Conservation (phyloP, 2,797 vertebrate species). For the Pangasius djambal region DNA sequence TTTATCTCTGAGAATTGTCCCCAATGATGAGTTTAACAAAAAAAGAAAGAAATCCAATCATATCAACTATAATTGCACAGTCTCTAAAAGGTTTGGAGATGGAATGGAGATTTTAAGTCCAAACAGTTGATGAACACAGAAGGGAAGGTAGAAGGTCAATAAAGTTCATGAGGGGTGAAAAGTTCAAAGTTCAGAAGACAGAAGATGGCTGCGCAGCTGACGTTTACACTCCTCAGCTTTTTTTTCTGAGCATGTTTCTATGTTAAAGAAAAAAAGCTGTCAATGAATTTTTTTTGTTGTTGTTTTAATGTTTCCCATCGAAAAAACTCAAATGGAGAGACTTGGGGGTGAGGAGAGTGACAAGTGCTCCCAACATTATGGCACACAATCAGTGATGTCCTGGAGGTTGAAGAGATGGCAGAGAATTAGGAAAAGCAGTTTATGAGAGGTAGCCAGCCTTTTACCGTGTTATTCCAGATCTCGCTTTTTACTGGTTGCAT, state of each 20-base stretch:
- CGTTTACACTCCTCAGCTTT: constrained; percentile 75
- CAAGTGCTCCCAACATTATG: constrained; percentile 81
- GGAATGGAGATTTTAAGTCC: constrained; percentile 87
- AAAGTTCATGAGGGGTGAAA: constrained; percentile 86
- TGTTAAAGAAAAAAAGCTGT: constrained; percentile 79
- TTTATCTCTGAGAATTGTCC: constrained; percentile 78
- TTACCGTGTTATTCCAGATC: constrained; percentile 79
- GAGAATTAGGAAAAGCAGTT: constrained; percentile 83
- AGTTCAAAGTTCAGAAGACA: constrained; percentile 84
- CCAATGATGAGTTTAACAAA: constrained; percentile 79
- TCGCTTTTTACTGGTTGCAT: constrained; percentile 69
- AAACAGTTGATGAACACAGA: constrained; percentile 87
- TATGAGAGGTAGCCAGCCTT: constrained; percentile 76
- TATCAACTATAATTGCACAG: constrained; percentile 86
- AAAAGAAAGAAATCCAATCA: constrained; percentile 74
- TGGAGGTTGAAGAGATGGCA: constrained; percentile 84
- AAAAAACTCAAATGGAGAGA: constrained; percentile 79
- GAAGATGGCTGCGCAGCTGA: constrained; percentile 82
- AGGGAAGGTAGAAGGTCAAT: constrained; percentile 82
- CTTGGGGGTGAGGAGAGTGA: constrained; percentile 73
- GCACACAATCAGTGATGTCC: constrained; percentile 85
- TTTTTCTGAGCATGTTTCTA: constrained; percentile 74
- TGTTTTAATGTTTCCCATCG: constrained; percentile 77
- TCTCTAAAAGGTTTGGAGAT: constrained; percentile 81
- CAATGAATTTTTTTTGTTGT: constrained; percentile 67